Conservation (phyloP, 2,888 invertebrate genomes). For the Ophion slaviceki region DNA sequence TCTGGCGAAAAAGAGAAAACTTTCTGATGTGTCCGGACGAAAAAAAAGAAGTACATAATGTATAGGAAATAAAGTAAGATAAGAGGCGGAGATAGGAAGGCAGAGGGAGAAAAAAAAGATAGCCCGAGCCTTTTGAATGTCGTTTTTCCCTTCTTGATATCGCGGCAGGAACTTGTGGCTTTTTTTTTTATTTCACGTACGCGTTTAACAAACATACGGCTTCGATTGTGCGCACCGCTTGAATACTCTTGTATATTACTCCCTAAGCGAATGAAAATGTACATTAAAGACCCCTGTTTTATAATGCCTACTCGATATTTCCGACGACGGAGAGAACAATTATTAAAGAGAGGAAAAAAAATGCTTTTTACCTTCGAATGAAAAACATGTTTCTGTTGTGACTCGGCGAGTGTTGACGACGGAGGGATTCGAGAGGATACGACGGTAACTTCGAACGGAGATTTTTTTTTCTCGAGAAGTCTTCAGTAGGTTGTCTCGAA, state of each 20-base stretch:
- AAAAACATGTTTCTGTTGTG: not conserved
- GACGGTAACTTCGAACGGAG: not conserved
- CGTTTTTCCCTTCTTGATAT: constrained; percentile 55
- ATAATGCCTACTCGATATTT: not conserved
- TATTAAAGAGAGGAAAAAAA: constrained; percentile 1
- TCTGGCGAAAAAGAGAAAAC: constrained; percentile 24
- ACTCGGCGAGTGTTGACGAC: not conserved
- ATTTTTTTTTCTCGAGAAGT: not conserved
- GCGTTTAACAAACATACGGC: constrained; percentile 11
- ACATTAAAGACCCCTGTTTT: not conserved
- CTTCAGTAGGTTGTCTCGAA: not conserved
- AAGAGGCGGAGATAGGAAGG: constrained; percentile 59
- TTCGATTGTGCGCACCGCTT: constrained; percentile 5
- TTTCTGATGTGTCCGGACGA: constrained; percentile 44
- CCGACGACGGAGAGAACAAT: not conserved
- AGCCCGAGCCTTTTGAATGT: constrained; percentile 43
- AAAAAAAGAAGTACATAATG: constrained; percentile 36
- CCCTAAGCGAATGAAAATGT: not conserved
- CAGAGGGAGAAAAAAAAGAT: constrained; percentile 33
- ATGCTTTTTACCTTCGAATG: not conserved
- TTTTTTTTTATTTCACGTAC: constrained; percentile 19
- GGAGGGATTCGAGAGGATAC: not conserved
- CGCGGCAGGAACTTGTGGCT: constrained; percentile 61
- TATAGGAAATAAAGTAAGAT: constrained; percentile 62
- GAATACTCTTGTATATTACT: constrained; percentile 12